Evolutionary conservation across 2,113 vertebrate species (phyloP).

Genomic region (Danio rerio): DNA sequence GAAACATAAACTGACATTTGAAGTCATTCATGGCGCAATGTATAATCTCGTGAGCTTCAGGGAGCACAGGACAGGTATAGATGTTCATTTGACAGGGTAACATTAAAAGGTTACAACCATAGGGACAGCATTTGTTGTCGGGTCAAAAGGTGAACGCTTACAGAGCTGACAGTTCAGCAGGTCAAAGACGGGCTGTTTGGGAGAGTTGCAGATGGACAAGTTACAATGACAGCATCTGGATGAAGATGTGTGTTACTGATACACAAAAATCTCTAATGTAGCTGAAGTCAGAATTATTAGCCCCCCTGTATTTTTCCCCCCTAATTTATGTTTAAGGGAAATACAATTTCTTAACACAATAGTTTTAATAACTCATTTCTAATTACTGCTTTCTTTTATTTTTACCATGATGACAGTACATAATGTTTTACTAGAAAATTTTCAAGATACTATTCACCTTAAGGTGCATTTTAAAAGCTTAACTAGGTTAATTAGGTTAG

Average conservation of each 20-base stretch:
- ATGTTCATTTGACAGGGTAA: constrained; percentile 23
- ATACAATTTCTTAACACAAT: too few relatives aligned
- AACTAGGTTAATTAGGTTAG: too few relatives aligned
- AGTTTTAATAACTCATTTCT: too few relatives aligned
- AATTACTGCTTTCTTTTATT: too few relatives aligned
- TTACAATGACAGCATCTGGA: background rate
- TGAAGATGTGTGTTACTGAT: background rate
- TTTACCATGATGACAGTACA: too few relatives aligned
- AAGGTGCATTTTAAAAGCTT: too few relatives aligned
- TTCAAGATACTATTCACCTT: too few relatives aligned
- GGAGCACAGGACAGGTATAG: constrained; percentile 15
- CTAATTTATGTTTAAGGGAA: too few relatives aligned
- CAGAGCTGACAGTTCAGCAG: background rate
- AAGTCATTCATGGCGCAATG: constrained; percentile 13
- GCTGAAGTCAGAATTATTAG: too few relatives aligned
- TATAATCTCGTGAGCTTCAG: constrained; percentile 7
- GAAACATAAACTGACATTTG: constrained; percentile 30
- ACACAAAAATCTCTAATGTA: too few relatives aligned
- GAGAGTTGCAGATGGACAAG: background rate
- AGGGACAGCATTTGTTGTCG: background rate
- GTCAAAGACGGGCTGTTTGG: background rate
- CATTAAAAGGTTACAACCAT: constrained; percentile 34
- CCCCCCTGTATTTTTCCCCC: too few relatives aligned
- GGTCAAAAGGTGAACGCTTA: background rate
- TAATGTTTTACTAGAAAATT: too few relatives aligned